Evolutionary conservation across 2,888 invertebrate genomes (phyloP).

Genomic region (Agrotis puta): DNA sequence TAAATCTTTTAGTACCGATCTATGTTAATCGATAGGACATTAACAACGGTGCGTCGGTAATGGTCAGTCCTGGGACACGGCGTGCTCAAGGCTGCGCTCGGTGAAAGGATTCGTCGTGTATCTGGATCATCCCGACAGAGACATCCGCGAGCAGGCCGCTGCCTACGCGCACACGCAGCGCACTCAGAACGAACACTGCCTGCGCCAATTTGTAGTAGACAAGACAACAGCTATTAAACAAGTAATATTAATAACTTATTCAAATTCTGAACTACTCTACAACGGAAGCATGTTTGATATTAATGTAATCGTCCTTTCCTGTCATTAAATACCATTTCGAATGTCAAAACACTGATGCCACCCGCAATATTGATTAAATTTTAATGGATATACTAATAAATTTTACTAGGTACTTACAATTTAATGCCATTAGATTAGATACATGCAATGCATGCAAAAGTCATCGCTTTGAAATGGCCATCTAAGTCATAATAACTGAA

Average conservation of each 20-base stretch:
- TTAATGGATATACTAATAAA: slow-evolving; percentile 2
- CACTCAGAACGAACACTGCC: slow-evolving; percentile 25
- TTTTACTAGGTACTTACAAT: slow-evolving; percentile 5
- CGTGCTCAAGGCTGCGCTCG: slow-evolving; percentile 83
- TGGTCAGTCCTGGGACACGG: slow-evolving; percentile 84
- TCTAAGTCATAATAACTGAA: neutral
- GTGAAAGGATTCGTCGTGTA: slow-evolving; percentile 88
- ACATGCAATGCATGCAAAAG: neutral
- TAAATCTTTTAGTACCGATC: slow-evolving; percentile 85
- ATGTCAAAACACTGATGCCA: slow-evolving; percentile 6
- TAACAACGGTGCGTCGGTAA: slow-evolving; percentile 85
- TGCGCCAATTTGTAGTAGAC: slow-evolving; percentile 35
- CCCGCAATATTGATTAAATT: slow-evolving; percentile 27
- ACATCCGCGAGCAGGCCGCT: slow-evolving; percentile 64
- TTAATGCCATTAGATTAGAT: slow-evolving; percentile 16
- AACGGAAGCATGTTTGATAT: slow-evolving; percentile 33
- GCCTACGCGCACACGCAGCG: slow-evolving; percentile 38
- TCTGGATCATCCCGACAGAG: slow-evolving; percentile 87
- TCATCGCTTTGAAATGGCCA: neutral
- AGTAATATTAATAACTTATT: slow-evolving; percentile 36
- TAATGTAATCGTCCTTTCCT: slow-evolving; percentile 38
- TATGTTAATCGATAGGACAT: slow-evolving; percentile 88
- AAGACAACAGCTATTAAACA: slow-evolving; percentile 22
- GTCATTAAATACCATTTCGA: slow-evolving; percentile 22
- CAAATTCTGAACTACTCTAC: slow-evolving; percentile 17